Evolutionary conservation across 2,113 vertebrate species (phyloP).

Genomic region (Apteryx mantelli): DNA sequence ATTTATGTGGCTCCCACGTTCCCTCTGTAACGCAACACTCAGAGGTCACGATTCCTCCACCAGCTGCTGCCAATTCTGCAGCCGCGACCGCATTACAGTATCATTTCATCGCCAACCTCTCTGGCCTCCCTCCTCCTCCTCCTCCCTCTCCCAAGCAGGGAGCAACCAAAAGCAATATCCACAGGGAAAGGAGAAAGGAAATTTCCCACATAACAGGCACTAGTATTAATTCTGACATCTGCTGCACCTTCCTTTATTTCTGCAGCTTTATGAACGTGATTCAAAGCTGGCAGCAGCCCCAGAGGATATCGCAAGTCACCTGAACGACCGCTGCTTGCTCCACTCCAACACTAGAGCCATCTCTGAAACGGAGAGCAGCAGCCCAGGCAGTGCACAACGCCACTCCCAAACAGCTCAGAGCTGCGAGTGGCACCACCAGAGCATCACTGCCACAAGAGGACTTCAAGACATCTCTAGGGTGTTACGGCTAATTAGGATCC

Average conservation of each 20-base stretch:
- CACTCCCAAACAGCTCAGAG: background rate
- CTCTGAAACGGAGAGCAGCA: background rate
- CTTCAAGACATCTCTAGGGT: slow-evolving; percentile 50
- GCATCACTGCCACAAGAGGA: background rate
- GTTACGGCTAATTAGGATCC: slow-evolving; percentile 45
- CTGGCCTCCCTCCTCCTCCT: background rate
- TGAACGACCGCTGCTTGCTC: background rate
- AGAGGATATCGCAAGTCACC: background rate
- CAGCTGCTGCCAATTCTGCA: background rate
- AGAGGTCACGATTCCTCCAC: background rate
- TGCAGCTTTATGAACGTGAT: background rate
- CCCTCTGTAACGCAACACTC: background rate
- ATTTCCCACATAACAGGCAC: background rate
- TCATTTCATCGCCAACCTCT: background rate
- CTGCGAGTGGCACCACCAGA: accelerated
- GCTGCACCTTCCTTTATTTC: background rate
- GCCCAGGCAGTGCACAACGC: accelerated
- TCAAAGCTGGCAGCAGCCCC: background rate
- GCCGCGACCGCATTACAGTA: background rate
- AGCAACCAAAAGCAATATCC: background rate
- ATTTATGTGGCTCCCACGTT: background rate
- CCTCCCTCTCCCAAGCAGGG: background rate
- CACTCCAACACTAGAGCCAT: accelerated
- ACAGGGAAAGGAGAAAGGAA: background rate
- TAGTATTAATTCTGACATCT: background rate